Percentiles rank a stretch among this genome's conserved stretches.
Conservation (phyloP, 2,888 invertebrate genomes). For the Agrotis clavis region DNA sequence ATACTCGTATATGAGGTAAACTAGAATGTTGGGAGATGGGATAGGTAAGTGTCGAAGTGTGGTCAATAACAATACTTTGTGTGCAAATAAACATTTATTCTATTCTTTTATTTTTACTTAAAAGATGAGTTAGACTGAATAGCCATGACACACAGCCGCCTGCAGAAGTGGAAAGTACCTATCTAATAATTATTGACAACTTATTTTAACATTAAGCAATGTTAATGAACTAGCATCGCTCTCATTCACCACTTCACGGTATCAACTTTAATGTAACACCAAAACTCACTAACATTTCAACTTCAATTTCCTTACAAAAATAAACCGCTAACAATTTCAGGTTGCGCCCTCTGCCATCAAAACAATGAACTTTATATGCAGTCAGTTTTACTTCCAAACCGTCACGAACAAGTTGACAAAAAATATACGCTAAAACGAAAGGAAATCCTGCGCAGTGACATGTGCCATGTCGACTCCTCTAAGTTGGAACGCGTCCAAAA, state of each 20-base stretch:
- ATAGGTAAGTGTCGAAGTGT: no score
- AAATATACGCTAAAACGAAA: constrained; percentile 60
- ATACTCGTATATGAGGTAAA: no score
- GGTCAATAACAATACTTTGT: no score
- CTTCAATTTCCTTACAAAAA: constrained; percentile 32
- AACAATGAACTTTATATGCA: constrained; percentile 50
- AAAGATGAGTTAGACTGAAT: no score
- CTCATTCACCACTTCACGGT: neutral
- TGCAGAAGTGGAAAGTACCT: no score
- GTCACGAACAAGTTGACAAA: constrained; percentile 55
- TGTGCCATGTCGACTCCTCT: constrained; percentile 70
- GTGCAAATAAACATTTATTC: no score
- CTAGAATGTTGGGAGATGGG: no score
- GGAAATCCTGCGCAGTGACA: constrained; percentile 70
- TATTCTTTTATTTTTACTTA: no score
- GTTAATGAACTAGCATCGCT: neutral
- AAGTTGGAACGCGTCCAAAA: constrained; percentile 72
- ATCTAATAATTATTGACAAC: no score
- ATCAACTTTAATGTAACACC: constrained; percentile 4
- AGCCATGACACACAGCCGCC: no score
- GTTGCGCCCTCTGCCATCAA: constrained; percentile 32
- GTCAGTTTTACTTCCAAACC: constrained; percentile 48
- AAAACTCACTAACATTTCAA: constrained; percentile 31
- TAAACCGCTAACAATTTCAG: constrained; percentile 26
- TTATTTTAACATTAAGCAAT: no score